Conservation (phyloP, 2,888 invertebrate genomes). For the Harmothoe impar region DNA sequence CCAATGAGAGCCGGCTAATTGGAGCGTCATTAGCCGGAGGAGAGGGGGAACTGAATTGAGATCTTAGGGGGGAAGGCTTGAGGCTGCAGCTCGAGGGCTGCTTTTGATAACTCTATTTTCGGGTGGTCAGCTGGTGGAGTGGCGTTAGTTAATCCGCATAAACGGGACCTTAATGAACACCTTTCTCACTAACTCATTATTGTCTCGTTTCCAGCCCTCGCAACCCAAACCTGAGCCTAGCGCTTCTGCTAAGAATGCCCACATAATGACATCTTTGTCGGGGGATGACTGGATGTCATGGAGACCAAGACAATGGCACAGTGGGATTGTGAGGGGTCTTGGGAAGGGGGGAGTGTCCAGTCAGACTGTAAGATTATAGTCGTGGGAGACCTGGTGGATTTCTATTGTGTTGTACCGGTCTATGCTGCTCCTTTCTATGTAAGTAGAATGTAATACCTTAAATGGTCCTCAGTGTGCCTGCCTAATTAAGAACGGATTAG, state of each 20-base stretch:
- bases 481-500: constrained; percentile 21
- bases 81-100: constrained; percentile 10
- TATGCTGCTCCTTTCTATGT: background rate
- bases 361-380: background rate
- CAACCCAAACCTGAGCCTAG: background rate
- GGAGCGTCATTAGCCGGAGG: constrained; percentile 19
- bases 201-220: background rate
- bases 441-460: constrained; percentile 17
- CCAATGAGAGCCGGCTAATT: constrained; percentile 10
- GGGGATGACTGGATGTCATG: background rate
- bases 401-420: background rate
- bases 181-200: background rate
- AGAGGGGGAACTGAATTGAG: constrained; percentile 9
- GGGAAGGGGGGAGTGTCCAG: background rate
- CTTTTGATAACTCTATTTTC: constrained; percentile 25
- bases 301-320: constrained; percentile 13
- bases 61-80: background rate
- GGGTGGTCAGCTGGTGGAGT: constrained; percentile 47
- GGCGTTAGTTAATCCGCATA: constrained; percentile 27
- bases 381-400: background rate
- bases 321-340: background rate
- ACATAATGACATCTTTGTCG: background rate
- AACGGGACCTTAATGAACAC: constrained; percentile 34
- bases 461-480: background rate
- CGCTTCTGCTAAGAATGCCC: background rate